A percentile compares a stretch with the other conserved stretches of the same genome.
These are phyloP conservation scores for Melanotaenia boesemani DNA, from an alignment of 2,797 vertebrate species.

Conservation along the genomic window DNA sequence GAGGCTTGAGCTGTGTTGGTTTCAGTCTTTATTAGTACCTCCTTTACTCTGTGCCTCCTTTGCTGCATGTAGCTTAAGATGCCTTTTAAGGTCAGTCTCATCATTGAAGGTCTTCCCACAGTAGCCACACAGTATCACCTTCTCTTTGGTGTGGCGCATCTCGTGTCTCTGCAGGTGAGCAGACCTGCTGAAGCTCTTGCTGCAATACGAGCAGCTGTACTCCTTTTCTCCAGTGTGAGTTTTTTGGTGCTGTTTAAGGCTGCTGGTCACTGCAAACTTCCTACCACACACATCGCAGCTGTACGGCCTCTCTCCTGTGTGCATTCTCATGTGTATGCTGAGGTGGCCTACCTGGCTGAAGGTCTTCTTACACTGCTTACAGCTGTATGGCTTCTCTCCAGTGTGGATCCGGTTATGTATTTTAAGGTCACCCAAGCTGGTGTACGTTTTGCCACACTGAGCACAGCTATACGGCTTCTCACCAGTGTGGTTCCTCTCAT, in stretches of 20 bases:
- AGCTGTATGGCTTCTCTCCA: constrained; percentile 81
- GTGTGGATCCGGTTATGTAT: constrained; percentile 84
- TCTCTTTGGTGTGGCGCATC: constrained; percentile 82
- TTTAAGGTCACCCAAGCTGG: constrained; percentile 81
- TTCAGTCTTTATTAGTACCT: constrained; percentile 19
- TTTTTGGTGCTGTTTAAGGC: constrained; percentile 83
- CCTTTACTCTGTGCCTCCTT: constrained; percentile 40
- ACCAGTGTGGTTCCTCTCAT: constrained; percentile 82
- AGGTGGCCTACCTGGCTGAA: constrained; percentile 85
- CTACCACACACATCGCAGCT: constrained; percentile 79
- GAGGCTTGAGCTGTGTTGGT: neutral
- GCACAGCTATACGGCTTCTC: constrained; percentile 82
- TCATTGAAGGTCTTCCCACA: constrained; percentile 79
- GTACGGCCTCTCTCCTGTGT: constrained; percentile 83
- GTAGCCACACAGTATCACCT: constrained; percentile 64
- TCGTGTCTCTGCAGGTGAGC: constrained; percentile 84
- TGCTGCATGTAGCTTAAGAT: constrained; percentile 72
- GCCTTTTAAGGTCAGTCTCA: constrained; percentile 76
- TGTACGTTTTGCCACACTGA: constrained; percentile 83
- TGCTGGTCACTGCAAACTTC: constrained; percentile 83
- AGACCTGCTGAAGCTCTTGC: constrained; percentile 80
- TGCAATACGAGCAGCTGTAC: constrained; percentile 80
- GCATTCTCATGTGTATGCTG: constrained; percentile 85
- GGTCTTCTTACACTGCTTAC: constrained; percentile 82
- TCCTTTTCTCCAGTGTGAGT: constrained; percentile 83